Base-by-base conservation (phyloP, 2,888 invertebrate genomes). In the Junonia oenone region DNA sequence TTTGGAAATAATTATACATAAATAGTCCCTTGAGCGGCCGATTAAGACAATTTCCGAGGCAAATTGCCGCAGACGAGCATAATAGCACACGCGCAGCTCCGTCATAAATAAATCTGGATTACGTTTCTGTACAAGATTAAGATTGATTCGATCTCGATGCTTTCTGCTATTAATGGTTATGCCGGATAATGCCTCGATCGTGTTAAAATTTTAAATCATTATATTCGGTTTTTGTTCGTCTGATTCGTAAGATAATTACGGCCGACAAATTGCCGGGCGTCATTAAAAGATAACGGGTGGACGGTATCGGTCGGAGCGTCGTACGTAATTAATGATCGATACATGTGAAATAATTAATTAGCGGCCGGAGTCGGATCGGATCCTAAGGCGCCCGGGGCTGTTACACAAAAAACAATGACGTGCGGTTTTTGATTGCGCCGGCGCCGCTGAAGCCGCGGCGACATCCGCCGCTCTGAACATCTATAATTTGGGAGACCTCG, bases 1-100 rank as follows among this genome's bases (percentile, higher is more conserved):
- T 90, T 90, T 90, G 88, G 87, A 90, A 89, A 90, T 90, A 90
- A 90, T 90, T 90, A 90, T 90, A 90, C 87, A 90, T 90, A 90
- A 90, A 90, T 89, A 90, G 90, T 90, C 90, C 90, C 90, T 90
- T 90, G 90, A 90, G 90, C 90, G 90, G 81, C 81, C 90, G 90
- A 90, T 90, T 90, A 90, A 90, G 89, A 90, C 90, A 90, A 90
- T 90, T 90, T 89, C 88, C 83, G 87, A 88, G 76, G 89, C 83
- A 90, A 90, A 90, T 90, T 90, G 90, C 89, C 76, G 86, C 90
- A 86, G 90, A 90, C 89, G 90, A 85, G 84, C 75, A 89, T 90
- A 90, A 90, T 90, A 90, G 90, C 90, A 89, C 88, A 89, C 88
- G 84, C 82, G 78, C 77, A 76, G 65, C 83, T 79, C 78, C 76